Base-by-base conservation (phyloP, 2,113 vertebrate genomes). In the Solea senegalensis region DNA sequence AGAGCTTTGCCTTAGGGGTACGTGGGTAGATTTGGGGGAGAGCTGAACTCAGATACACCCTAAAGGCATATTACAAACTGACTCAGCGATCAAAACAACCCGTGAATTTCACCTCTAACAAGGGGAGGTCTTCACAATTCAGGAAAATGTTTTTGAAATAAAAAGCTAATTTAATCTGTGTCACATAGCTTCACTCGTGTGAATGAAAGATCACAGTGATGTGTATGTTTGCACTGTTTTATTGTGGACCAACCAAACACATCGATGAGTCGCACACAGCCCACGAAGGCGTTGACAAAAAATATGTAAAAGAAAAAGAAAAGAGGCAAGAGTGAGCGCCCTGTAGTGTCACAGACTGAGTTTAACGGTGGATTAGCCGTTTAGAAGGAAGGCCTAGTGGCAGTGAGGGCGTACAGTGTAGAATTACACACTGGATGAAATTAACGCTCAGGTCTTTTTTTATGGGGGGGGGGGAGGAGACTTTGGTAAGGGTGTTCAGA, bases 41-140 rank as follows among this genome's bases (percentile, higher is more conserved):
- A 79, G 83, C 77, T 78, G 84, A 85, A 91, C 83, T 85, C 82
- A 79, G 65, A 90, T 86, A 79, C 76, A 89, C 80, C 82, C 88
- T 73, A 72, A 86, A 91, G 91, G 85, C 89, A 89, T 72, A 81
- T 88, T 89, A 83, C 69, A 86, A 81, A 91, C 85, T 90, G 86
- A 90, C 79, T 92, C 87, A 88, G 88, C 80, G 72, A 89, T 89
- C 86, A 91, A 91, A 92, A 90, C 85, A 85, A 89, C 87, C 86
- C 86, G 72, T 86, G 83, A 87, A 89, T 84, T 88, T 90, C 86
- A 89, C 84, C 80, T 86, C 79, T 76, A 80, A 88, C 66, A 85
- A 87, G 77, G 57, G 80, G 84, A 87, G 78, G 84, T 82, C 74
- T 88, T 44, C 55, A 59, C 40, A 13, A 69, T 62, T 83, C 69